Evolutionary conservation across 2,888 invertebrate species (phyloP).

Genomic region (Erebia epiphron): DNA sequence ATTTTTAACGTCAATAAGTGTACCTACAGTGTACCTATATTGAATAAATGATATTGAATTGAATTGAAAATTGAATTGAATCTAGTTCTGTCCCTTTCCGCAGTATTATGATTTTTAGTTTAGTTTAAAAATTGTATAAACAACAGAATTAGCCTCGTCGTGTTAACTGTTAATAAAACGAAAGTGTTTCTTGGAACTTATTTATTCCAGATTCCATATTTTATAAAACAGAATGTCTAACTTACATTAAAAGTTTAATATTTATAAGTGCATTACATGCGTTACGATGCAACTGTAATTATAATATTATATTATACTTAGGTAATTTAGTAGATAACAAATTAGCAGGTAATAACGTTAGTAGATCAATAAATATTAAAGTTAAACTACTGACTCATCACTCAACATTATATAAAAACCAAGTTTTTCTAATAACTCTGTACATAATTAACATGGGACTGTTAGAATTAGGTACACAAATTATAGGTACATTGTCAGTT

Average conservation of each 20-base stretch:
- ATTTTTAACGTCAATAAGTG: too few species aligned
- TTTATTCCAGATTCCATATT: constrained; percentile 66
- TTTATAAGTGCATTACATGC: constrained; percentile 74
- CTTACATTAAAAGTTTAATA: constrained; percentile 50
- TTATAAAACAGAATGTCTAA: constrained; percentile 69
- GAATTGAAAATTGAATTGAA: too few species aligned
- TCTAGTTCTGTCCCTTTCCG: too few species aligned
- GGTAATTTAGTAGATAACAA: constrained; percentile 54
- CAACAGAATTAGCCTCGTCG: too few species aligned
- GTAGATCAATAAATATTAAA: constrained; percentile 62
- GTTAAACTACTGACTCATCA: constrained; percentile 56
- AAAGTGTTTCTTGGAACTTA: constrained; percentile 52
- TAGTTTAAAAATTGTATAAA: too few species aligned
- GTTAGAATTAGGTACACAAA: not conserved
- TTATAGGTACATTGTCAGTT: not conserved
- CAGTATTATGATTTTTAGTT: too few species aligned
- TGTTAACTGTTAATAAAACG: constrained; percentile 35
- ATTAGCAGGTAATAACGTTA: constrained; percentile 50
- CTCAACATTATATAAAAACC: constrained; percentile 49
- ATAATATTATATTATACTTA: constrained; percentile 41
- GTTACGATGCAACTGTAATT: constrained; percentile 51
- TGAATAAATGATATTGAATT: too few species aligned
- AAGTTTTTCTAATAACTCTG: constrained; percentile 54
- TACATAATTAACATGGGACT: constrained; percentile 46
- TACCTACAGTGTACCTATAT: too few species aligned